Percentiles rank a stretch among this genome's conserved stretches.
These are phyloP conservation scores for Hippocampus guttulatus DNA, from an alignment of 2,113 vertebrate genomes.

Conservation along the genomic window DNA sequence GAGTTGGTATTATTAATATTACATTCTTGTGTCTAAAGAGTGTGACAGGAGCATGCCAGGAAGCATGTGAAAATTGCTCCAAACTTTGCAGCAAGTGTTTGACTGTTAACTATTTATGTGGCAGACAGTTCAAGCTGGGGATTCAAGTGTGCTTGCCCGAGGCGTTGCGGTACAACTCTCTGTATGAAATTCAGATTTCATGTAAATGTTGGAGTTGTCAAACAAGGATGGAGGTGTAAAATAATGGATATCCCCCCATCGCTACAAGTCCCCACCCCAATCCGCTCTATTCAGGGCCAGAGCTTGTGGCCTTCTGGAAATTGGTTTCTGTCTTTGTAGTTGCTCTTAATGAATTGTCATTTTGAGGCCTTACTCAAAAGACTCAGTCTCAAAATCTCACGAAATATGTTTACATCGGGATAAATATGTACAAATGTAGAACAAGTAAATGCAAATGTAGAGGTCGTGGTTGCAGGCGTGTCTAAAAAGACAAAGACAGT, in stretches of 20 bases:
- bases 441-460: too few species aligned
- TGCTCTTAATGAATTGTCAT: neutral
- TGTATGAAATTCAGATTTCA: conserved; percentile 51
- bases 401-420: neutral
- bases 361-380: neutral
- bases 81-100: conserved; percentile 47
- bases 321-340: neutral
- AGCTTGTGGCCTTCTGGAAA: neutral
- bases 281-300: neutral
- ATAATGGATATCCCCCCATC: conserved; percentile 28
- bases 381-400: neutral
- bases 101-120: conserved; percentile 53
- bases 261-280: neutral
- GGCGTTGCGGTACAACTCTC: conserved; percentile 34
- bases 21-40: conserved; percentile 58
- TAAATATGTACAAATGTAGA: too few species aligned
- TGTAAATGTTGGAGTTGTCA: conserved; percentile 51
- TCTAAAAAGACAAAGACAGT: too few species aligned
- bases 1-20: conserved; percentile 57
- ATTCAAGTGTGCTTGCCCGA: conserved; percentile 38
- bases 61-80: conserved; percentile 49
- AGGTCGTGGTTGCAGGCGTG: too few species aligned
- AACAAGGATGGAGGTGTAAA: conserved; percentile 41
- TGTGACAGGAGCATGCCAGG: conserved; percentile 50
- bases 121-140: conserved; percentile 23